These are phyloP conservation scores for Peromyscus eremicus DNA, from an alignment of 2,797 vertebrate species.

Conservation along the genomic window DNA sequence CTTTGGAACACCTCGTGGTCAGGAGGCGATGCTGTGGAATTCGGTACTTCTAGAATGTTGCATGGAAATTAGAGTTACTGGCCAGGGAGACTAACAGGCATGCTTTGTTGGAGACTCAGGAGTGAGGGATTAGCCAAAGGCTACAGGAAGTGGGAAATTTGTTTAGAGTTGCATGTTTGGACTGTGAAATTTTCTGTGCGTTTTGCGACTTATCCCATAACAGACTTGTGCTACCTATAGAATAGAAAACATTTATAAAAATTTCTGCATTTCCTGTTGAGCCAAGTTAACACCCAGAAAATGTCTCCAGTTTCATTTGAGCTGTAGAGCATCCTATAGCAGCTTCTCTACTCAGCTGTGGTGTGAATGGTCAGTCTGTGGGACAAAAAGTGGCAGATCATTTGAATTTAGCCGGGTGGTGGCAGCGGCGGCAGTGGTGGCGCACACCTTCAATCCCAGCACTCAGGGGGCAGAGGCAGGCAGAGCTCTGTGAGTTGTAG, in stretches of 20 bases:
- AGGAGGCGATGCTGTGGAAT: not conserved
- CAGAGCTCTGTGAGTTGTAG: not conserved
- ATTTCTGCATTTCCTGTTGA: not conserved
- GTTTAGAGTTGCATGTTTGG: conserved; percentile 17
- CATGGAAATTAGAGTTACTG: not conserved
- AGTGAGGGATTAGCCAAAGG: not conserved
- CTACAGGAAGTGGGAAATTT: conserved; percentile 51
- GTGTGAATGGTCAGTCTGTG: not conserved
- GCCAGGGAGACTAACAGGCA: not conserved
- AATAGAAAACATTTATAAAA: not conserved
- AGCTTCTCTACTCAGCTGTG: not conserved
- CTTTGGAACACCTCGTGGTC: conserved; percentile 5
- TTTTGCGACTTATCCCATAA: conserved; percentile 12
- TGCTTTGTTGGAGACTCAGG: not conserved
- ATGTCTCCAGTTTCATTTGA: not conserved
- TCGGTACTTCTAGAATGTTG: conserved; percentile 25
- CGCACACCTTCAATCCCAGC: not conserved
- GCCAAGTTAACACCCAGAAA: not conserved
- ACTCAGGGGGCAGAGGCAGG: not conserved
- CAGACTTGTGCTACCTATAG: not conserved
- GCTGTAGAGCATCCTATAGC: not conserved
- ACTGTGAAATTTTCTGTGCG: conserved; percentile 49
- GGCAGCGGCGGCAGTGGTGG: accelerated
- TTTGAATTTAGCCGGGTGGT: not conserved
- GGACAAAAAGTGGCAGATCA: not conserved